Percentiles rank a stretch among this genome's conserved stretches.
These are phyloP conservation scores for Diachrysia chrysitis DNA, from an alignment of 2,888 invertebrate species.

Conservation along the genomic window DNA sequence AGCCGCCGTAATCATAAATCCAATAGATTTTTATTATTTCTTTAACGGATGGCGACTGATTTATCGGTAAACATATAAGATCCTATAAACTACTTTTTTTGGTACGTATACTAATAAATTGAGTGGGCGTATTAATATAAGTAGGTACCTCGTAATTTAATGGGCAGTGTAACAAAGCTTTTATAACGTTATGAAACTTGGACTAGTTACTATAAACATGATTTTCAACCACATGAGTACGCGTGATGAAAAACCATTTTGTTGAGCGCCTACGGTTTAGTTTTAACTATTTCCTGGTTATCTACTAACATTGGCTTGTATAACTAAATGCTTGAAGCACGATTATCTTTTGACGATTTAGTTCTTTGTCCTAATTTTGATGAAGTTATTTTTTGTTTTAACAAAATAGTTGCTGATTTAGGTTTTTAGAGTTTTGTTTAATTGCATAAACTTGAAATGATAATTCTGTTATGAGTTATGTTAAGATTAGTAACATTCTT, in stretches of 20 bases:
- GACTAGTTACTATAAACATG: conserved; percentile 47
- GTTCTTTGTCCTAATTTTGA: conserved; percentile 1
- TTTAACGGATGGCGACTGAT: conserved; percentile 47
- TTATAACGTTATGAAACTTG: conserved; percentile 42
- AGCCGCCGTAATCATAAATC: conserved; percentile 44
- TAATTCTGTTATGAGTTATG: neutral
- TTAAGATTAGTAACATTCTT: neutral
- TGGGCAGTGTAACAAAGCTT: neutral
- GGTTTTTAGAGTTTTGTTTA: no score
- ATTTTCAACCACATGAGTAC: conserved; percentile 41
- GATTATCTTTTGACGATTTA: conserved; percentile 14
- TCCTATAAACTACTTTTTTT: conserved; percentile 26
- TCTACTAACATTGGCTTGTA: conserved; percentile 35
- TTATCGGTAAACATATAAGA: conserved; percentile 34
- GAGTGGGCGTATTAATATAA: conserved; percentile 10
- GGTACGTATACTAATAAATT: conserved; percentile 17
- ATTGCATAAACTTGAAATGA: no score
- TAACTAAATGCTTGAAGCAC: conserved; percentile 25
- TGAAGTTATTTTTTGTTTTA: no score
- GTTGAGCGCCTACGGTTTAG: conserved; percentile 44
- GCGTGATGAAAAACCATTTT: conserved; percentile 54
- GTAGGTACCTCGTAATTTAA: conserved; percentile 24
- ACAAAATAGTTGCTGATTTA: no score
- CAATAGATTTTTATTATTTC: conserved; percentile 30
- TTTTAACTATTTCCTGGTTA: conserved; percentile 50